These are phyloP conservation scores for Caenorhabditis virilis DNA, from an alignment of 2,888 invertebrate species.

Conservation along the genomic window DNA sequence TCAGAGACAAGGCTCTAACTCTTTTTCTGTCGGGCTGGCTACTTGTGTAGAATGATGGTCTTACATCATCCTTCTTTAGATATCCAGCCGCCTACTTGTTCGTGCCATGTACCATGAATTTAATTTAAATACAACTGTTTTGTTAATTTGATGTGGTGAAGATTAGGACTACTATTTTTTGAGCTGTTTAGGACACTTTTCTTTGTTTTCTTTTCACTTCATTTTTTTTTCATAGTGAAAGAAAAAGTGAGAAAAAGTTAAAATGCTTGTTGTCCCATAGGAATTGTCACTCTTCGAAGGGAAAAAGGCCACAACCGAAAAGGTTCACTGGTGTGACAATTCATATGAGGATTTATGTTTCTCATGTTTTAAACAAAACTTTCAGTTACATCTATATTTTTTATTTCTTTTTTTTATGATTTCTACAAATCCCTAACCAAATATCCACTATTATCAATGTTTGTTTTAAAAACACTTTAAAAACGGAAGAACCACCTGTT, in stretches of 20 bases:
- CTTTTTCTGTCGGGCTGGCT: not conserved
- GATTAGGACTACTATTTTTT: not conserved
- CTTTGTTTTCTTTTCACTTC: not conserved
- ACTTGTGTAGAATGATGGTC: not conserved
- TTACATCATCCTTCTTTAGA: too few species aligned
- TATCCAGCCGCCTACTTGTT: too few species aligned
- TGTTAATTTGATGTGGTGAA: too few species aligned
- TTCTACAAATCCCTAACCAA: not conserved
- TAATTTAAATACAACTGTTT: too few species aligned
- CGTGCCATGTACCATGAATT: not conserved
- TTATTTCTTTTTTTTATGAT: not conserved
- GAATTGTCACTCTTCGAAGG: too few species aligned
- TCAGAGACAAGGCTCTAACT: slow-evolving; percentile 16
- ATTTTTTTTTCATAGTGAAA: too few species aligned
- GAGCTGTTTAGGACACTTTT: not conserved
- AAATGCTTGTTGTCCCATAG: too few species aligned
- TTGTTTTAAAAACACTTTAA: too few species aligned
- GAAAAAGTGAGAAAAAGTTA: not conserved
- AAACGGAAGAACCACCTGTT: too few species aligned
- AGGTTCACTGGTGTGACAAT: slow-evolving; percentile 1
- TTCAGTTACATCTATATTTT: not conserved
- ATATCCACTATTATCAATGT: too few species aligned
- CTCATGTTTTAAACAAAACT: not conserved
- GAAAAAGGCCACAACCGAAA: not conserved
- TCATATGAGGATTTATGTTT: slow-evolving; percentile 4